A percentile compares a stretch with the other conserved stretches of the same genome.
Conservation (phyloP, 1,140 invertebrate genomes). For the Lordiphosa collinella region DNA sequence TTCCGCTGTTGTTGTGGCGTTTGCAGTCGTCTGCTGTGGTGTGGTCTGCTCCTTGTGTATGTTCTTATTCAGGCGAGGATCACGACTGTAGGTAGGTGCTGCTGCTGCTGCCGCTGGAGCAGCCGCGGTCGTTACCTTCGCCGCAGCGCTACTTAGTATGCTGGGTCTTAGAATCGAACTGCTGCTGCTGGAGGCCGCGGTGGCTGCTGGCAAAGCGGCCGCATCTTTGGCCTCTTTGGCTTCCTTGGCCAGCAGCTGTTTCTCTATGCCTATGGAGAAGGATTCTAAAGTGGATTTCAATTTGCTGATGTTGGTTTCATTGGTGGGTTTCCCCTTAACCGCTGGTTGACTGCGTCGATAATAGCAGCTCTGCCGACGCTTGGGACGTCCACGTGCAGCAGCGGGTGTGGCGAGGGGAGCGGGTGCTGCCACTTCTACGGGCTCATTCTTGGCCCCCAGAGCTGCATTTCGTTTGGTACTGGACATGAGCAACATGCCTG, state of each 20-base stretch:
- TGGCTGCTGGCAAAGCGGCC: constrained; percentile 7
- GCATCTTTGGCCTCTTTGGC: constrained; percentile 53
- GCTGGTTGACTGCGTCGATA: constrained; percentile 49
- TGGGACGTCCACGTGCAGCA: constrained; percentile 26
- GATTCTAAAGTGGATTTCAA: constrained; percentile 70
- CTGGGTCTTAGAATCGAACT: constrained; percentile 45
- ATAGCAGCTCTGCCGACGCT: constrained; percentile 60
- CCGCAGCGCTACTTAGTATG: constrained; percentile 41
- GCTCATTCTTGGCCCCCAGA: constrained; percentile 22
- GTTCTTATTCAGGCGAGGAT: constrained; percentile 74
- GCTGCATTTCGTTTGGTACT: constrained; percentile 70
- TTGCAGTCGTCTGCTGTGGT: neutral
- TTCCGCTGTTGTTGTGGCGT: no score
- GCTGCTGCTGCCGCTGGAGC: constrained; percentile 1
- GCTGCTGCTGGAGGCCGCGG: neutral
- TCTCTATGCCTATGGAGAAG: constrained; percentile 73
- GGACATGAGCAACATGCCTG: constrained; percentile 76
- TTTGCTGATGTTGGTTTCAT: constrained; percentile 55
- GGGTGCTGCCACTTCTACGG: neutral
- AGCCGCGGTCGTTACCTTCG: neutral
- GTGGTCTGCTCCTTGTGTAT: constrained; percentile 63
- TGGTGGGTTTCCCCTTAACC: constrained; percentile 20
- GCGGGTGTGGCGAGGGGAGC: neutral
- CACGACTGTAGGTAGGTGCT: constrained; percentile 67
- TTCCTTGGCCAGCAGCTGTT: constrained; percentile 55